Conservation (phyloP, 2,888 invertebrate species). For the Junonia oenone region DNA sequence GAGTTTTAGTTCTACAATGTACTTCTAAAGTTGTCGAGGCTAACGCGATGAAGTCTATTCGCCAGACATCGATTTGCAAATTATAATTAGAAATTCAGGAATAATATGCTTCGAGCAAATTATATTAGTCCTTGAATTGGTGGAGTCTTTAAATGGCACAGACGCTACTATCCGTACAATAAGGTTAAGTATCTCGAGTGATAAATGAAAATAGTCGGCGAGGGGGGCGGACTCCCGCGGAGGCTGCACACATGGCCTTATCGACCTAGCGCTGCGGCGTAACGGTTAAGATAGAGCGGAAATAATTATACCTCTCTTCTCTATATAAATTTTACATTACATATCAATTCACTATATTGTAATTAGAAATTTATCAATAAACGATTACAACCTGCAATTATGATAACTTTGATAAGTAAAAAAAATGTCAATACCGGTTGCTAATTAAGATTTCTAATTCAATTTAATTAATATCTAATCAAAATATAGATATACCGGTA, state of each 20-base stretch:
- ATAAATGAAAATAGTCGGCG: conserved; percentile 77
- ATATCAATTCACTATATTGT: neutral
- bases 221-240: conserved; percentile 72
- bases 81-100: neutral
- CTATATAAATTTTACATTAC: neutral
- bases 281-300: conserved; percentile 35
- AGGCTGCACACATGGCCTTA: conserved; percentile 73
- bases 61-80: conserved; percentile 1
- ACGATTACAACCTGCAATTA: neutral
- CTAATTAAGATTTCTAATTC: too few species aligned
- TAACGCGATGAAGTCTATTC: conserved; percentile 5
- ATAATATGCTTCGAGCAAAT: neutral
- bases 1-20: conserved; percentile 16
- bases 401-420: too few species aligned
- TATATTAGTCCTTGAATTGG: neutral
- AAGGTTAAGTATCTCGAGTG: conserved; percentile 49
- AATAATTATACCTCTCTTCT: neutral
- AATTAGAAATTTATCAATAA: neutral
- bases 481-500: neutral
- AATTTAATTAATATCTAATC: too few species aligned
- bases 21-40: neutral
- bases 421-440: too few species aligned
- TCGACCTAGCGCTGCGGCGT: conserved; percentile 50
- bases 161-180: conserved; percentile 21
- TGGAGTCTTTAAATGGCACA: neutral